Evolutionary conservation across 2,113 vertebrate genomes (phyloP), one percentile per base, ranked within the genome.

Genomic region (Aptenodytes patagonicus): DNA sequence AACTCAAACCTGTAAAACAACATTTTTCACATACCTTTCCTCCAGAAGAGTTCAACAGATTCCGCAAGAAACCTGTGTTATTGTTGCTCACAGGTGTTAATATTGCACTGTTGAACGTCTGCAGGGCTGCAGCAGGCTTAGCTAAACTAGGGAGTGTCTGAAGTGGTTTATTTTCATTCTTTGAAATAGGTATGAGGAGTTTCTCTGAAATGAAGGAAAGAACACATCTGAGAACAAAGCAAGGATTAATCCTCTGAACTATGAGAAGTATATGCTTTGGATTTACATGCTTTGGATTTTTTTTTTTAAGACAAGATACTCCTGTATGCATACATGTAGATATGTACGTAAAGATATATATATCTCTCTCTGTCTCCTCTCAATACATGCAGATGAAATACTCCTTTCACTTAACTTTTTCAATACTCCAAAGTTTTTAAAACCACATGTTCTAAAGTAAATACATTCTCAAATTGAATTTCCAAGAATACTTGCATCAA

Each of bases 61-160:
- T 98, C 57, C 98, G 86, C 87, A 98, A 69, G 84, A 98, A 98
- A 18, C 98, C 98, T 0, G 98, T 98, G 91, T 95, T 98, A 13
- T 98, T 98, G 97, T 98, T 98, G 97, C 98, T 98, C 78, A 98
- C 98, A 11, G 98, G 98, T 17, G 98, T 97, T 52, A 98, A 64
- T 90, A 98, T 98, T 65, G 98, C 98, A 94, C 97, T 98, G 94
- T 98, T 98, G 85, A 98, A 98, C 3, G 98, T 98, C 76, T 98
- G 98, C 54, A 98, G 97, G 64, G 97, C 96, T 34, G 98, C 87
- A 66, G 89, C 52, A n/a, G 98, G 97, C 81, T 98, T 98, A 20
- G 93, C 97, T 79, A 98, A 96, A 47, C 90, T 89, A 5, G 98
- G 98, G 21, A 98, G 96, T 28, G 98, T 94, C 36, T 98, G 98